These are phyloP conservation scores for Drosophila subobscura DNA, from an alignment of 1,140 invertebrate species.

Conservation along the genomic window DNA sequence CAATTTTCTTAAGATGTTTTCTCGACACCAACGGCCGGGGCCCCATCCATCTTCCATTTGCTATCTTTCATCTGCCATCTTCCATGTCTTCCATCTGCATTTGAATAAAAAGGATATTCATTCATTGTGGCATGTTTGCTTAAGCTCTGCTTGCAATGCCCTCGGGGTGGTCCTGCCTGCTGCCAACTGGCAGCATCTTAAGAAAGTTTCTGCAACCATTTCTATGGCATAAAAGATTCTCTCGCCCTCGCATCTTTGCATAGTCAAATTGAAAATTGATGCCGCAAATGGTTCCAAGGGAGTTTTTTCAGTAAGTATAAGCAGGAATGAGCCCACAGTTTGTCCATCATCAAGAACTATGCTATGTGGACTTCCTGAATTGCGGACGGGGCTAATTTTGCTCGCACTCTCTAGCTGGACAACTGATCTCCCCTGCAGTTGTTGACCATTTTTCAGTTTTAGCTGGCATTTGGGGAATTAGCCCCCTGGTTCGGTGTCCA, in stretches of 20 bases:
- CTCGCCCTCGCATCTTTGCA: constrained; percentile 38
- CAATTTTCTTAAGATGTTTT: constrained; percentile 73
- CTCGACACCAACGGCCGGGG: background rate
- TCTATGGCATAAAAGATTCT: constrained; percentile 26
- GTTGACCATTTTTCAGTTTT: background rate
- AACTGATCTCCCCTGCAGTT: background rate
- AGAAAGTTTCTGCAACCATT: constrained; percentile 42
- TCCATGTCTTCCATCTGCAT: background rate
- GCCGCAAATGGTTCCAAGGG: constrained; percentile 16
- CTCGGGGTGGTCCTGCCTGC: background rate
- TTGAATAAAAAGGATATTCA: constrained; percentile 29
- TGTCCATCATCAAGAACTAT: background rate
- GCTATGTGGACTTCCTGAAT: no score
- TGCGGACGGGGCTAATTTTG: background rate
- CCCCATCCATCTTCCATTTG: constrained; percentile 3
- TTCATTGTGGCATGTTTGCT: constrained; percentile 57
- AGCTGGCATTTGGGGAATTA: constrained; percentile 25
- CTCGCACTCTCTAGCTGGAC: no score
- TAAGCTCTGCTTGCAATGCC: constrained; percentile 38
- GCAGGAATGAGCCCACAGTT: background rate
- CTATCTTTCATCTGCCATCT: background rate
- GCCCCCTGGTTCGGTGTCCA: constrained; percentile 32
- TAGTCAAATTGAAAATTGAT: constrained; percentile 61
- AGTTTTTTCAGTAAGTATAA: no score
- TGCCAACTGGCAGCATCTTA: constrained; percentile 30